Evolutionary conservation across 1,140 invertebrate genomes (phyloP).

Genomic region (Vanessa atalanta): DNA sequence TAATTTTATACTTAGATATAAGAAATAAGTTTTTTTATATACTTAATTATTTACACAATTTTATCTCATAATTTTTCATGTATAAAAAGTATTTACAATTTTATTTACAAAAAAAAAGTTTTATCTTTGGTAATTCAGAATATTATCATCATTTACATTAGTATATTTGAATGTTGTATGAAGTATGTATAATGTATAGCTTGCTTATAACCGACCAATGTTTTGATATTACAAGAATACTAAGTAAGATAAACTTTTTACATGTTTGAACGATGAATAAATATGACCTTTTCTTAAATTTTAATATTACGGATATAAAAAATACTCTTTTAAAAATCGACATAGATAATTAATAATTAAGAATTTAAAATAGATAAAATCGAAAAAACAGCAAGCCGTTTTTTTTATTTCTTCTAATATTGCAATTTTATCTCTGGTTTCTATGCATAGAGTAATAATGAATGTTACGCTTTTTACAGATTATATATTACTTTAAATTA

Average conservation of each 20-base stretch:
- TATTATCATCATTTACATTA: conserved; percentile 13
- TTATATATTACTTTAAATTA: no score
- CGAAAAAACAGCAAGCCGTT: not conserved
- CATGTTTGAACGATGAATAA: conserved; percentile 3
- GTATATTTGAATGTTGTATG: not conserved
- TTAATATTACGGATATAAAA: conserved; percentile 7
- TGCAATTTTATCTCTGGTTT: not conserved
- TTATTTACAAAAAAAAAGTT: conserved; percentile 18
- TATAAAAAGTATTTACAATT: conserved; percentile 8
- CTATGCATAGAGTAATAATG: no score
- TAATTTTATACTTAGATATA: not conserved
- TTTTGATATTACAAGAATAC: conserved; percentile 18
- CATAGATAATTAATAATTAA: conserved; percentile 4
- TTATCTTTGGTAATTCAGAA: not conserved
- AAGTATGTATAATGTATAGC: conserved; percentile 19
- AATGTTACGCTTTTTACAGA: no score
- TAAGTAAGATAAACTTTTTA: conserved; percentile 13
- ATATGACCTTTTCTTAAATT: conserved; percentile 7
- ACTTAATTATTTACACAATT: not conserved
- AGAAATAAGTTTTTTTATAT: not conserved
- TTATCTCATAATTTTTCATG: conserved; percentile 7
- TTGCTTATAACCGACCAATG: conserved; percentile 42
- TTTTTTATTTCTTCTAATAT: not conserved
- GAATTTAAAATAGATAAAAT: conserved; percentile 4
- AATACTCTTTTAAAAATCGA: not conserved